phyloP scores from a whole-genome alignment of 53 echinoderm and acorn worm species.

The Actinopyga echinites region DNA sequence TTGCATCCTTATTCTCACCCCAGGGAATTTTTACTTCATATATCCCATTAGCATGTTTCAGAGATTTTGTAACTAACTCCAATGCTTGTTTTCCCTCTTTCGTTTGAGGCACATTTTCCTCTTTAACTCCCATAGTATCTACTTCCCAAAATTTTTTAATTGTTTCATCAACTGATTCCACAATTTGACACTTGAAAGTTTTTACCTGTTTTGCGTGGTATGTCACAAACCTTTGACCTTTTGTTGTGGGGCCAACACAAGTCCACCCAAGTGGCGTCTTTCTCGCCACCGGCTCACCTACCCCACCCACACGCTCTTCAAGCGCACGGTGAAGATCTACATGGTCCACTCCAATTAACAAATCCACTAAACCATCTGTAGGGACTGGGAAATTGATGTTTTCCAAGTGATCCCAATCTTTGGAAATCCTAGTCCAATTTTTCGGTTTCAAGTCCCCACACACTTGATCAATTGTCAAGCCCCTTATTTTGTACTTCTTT shows the following conservation, averaged over 20 bases:
- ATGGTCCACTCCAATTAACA: constrained; percentile 39
- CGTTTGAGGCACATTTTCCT: too few relatives aligned
- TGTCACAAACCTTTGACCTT: neutral
- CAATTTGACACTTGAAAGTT: neutral
- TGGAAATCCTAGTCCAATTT: constrained; percentile 13
- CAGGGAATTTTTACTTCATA: constrained; percentile 36
- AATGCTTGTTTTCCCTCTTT: too few relatives aligned
- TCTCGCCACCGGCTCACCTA: constrained; percentile 17
- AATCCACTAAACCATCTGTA: neutral
- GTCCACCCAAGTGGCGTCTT: constrained; percentile 39
- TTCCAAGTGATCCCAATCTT: constrained; percentile 28
- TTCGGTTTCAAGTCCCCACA: constrained; percentile 1
- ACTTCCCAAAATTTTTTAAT: constrained; percentile 1
- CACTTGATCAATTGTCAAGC: neutral
- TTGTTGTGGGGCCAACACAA: constrained; percentile 15
- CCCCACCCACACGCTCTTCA: constrained; percentile 27
- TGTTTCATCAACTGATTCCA: too few relatives aligned
- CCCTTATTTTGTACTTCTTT: neutral
- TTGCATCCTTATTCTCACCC: too few relatives aligned
- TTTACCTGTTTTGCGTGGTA: constrained; percentile 8
- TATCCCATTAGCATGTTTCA: constrained; percentile 27
- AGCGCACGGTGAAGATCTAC: constrained; percentile 25
- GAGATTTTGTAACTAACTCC: constrained; percentile 33
- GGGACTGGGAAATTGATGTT: constrained; percentile 24
- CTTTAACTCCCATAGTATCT: neutral